Percentiles rank a stretch among this genome's conserved stretches.
Evolutionary conservation across 2,797 vertebrate genomes (phyloP).

Genomic region (Prionace glauca): DNA sequence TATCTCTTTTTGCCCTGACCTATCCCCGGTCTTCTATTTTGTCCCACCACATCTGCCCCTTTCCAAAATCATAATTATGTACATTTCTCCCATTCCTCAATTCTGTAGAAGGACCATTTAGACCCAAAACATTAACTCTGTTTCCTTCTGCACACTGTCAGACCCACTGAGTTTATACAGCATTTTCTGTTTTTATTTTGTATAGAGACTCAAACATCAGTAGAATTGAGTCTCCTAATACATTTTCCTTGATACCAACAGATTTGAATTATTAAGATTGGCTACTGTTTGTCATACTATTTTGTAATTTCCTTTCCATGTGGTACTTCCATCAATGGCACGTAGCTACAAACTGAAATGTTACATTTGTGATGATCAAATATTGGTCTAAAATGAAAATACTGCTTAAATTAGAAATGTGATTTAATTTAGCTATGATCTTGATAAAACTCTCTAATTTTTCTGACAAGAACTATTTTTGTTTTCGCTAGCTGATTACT

Average conservation of each 20-base stretch:
- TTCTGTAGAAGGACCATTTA: too few species aligned
- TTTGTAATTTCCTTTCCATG: background rate
- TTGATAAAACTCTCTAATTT: background rate
- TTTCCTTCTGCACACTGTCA: too few species aligned
- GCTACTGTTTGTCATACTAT: background rate
- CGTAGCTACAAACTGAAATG: background rate
- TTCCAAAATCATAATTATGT: too few species aligned
- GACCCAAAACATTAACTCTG: too few species aligned
- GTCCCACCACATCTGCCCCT: too few species aligned
- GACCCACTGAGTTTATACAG: too few species aligned
- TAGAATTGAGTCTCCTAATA: background rate
- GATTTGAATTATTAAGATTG: background rate
- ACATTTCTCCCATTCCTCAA: too few species aligned
- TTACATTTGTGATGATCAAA: background rate
- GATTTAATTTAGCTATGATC: background rate
- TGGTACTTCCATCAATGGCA: background rate
- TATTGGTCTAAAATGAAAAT: background rate
- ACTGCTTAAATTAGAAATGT: background rate
- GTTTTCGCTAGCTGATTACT: conserved; percentile 54
- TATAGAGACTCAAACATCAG: background rate
- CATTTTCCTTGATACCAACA: background rate
- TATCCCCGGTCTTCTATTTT: too few species aligned
- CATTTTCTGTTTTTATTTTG: background rate
- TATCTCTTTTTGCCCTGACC: too few species aligned
- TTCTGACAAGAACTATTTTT: conserved; percentile 21